Percentiles rank a stretch among this genome's conserved stretches.
phyloP scores from a whole-genome alignment of 2,113 vertebrate genomes.

The Gopherus flavomarginatus region DNA sequence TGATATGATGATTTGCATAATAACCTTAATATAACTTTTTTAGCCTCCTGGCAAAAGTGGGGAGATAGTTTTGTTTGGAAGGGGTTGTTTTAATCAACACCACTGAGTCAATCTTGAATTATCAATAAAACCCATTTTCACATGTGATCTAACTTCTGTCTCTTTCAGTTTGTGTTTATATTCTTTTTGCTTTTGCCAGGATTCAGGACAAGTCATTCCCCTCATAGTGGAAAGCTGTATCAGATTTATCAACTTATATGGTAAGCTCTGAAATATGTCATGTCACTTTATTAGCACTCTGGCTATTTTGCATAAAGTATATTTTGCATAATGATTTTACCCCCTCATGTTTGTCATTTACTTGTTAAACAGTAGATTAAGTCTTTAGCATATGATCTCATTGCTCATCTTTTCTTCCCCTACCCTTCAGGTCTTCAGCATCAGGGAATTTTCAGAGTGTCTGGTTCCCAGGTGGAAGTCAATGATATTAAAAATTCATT shows the following conservation, averaged over 20 bases:
- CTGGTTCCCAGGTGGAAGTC: constrained; percentile 98
- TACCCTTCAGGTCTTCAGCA: constrained; percentile 92
- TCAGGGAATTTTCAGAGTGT: constrained; percentile 97
- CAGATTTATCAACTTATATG: constrained; percentile 98
- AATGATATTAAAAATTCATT: constrained; percentile 99
- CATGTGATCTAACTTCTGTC: neutral
- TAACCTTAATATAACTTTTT: neutral
- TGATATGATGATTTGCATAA: accelerated
- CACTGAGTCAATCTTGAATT: constrained; percentile 59
- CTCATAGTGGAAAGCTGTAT: constrained; percentile 98
- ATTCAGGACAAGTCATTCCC: constrained; percentile 95
- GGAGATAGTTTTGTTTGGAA: constrained; percentile 3
- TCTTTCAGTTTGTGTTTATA: constrained; percentile 20
- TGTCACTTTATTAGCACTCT: neutral
- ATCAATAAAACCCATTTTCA: constrained; percentile 30
- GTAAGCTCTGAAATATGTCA: constrained; percentile 78
- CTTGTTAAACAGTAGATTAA: neutral
- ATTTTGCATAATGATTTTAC: neutral
- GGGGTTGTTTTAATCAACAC: constrained; percentile 20
- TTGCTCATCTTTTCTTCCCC: constrained; percentile 18
- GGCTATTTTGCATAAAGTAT: neutral
- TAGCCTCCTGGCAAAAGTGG: neutral
- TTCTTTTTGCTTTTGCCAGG: constrained; percentile 77
- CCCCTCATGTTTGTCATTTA: neutral
- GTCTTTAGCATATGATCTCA: neutral